phyloP scores from a whole-genome alignment of 2,113 vertebrate species.

The Xenotilapia flavipinnis region DNA sequence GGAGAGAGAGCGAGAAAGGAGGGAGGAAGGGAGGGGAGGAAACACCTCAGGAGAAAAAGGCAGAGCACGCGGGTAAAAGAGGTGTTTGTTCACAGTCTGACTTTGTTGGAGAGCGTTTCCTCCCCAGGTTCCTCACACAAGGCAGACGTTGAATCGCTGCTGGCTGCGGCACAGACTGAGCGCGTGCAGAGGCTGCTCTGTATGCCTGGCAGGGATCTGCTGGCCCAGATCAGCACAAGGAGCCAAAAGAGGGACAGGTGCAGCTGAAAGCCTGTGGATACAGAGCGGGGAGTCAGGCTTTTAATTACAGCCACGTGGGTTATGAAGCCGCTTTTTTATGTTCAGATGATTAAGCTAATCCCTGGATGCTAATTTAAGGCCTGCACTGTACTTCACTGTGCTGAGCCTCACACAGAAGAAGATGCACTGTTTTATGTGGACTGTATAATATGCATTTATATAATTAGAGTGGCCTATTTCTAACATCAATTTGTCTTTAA shows the following conservation, averaged over 20 bases:
- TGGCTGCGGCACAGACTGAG: slow-evolving; percentile 25
- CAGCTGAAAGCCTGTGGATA: slow-evolving; percentile 41
- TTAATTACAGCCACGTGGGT: slow-evolving; percentile 53
- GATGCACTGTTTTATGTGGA: background rate
- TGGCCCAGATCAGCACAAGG: slow-evolving; percentile 39
- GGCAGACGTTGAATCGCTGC: slow-evolving; percentile 48
- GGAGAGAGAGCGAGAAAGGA: background rate
- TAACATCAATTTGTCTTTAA: background rate
- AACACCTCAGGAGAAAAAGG: background rate
- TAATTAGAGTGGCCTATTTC: background rate
- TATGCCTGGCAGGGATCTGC: slow-evolving; percentile 52
- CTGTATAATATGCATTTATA: background rate
- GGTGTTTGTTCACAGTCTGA: slow-evolving; percentile 55
- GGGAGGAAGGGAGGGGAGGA: background rate
- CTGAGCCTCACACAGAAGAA: background rate
- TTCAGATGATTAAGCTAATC: slow-evolving; percentile 43
- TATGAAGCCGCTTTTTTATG: slow-evolving; percentile 5
- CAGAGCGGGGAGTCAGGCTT: slow-evolving; percentile 29
- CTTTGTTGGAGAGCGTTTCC: slow-evolving; percentile 46
- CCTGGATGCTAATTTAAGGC: slow-evolving; percentile 22
- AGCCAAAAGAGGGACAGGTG: slow-evolving; percentile 58
- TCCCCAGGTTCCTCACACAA: slow-evolving; percentile 48
- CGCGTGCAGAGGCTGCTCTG: slow-evolving; percentile 53
- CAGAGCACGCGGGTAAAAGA: slow-evolving; percentile 41
- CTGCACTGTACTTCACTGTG: background rate